Evolutionary conservation across 2,113 vertebrate genomes (phyloP), one percentile per base, ranked within the genome.

Genomic region (Asarcornis scutulata): DNA sequence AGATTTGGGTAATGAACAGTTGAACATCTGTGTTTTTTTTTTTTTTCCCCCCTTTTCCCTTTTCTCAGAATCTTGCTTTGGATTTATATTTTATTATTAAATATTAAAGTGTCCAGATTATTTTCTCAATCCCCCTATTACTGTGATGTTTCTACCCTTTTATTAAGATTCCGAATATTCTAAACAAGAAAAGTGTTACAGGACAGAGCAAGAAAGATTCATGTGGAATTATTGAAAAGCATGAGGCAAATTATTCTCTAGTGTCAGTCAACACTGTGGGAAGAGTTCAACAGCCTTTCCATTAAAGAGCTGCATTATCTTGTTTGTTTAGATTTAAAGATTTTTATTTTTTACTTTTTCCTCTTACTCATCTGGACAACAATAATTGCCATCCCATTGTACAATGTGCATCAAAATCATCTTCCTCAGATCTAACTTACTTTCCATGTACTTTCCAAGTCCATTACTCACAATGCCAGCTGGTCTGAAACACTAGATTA

Each of bases 1-100:
- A 96, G 95, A 95, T 90, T 96, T 95, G 82, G 93, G 95, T 96
- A 97, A 96, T 89, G 95, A 97, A 97, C 93, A 94, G 88, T 96
- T 94, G 84, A 95, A 94, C 91, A 93, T 95, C 89, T 95, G 90
- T 59, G 58, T 44, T 46, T 69, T 42, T 25, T 58, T 59, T 63
- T 77, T 3, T 85, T 23, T 9, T 60, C 26, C 25, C 27, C 31
- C 27, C 20, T 56, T 52, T 23, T 9, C 71, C 32, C n/a, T 31
- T 22, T 56, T 52, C 73, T 95, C 53, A 80, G 55, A 93, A 92
- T 85, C 84, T 63, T 88, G 42, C 62, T 82, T 73, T 75, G 46
- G 62, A 86, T 93, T 93, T 88, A 2, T 89, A 77, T 86, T 91
- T 78, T 87, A 82, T 68, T 74, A 76, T 29, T 53, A 31, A 62